Evolutionary conservation across 2,797 vertebrate genomes (phyloP).

Genomic region (Coracias cyanogaster): DNA sequence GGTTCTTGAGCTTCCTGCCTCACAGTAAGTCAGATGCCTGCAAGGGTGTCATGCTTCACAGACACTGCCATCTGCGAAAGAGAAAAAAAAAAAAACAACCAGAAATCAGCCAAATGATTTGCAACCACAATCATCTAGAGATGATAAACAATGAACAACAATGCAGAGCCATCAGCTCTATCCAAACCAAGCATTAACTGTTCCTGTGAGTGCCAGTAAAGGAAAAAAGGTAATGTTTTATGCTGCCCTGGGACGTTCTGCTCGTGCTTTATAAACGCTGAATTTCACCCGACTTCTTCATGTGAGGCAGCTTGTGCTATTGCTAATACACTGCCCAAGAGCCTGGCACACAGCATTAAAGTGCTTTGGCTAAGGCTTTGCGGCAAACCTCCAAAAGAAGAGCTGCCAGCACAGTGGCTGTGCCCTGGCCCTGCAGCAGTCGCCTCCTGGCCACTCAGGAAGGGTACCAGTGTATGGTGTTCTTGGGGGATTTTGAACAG

Average conservation of each 20-base stretch:
- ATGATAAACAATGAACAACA: slow-evolving; percentile 1
- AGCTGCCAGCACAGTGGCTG: background rate
- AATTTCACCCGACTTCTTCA: background rate
- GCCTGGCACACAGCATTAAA: background rate
- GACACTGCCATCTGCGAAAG: background rate
- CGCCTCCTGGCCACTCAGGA: accelerated
- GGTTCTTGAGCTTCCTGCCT: background rate
- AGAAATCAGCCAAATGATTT: slow-evolving; percentile 7
- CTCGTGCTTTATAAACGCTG: background rate
- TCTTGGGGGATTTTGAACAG: background rate
- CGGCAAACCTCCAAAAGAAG: background rate
- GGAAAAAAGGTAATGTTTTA: background rate
- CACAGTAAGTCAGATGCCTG: background rate
- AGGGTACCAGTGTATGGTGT: background rate
- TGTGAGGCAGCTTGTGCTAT: background rate
- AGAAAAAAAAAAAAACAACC: background rate
- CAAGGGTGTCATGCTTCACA: background rate
- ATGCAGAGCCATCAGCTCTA: background rate
- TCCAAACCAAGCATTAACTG: background rate
- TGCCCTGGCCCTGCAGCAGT: background rate
- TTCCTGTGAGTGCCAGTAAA: background rate
- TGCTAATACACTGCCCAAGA: background rate
- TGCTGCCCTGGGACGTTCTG: background rate
- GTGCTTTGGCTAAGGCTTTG: background rate
- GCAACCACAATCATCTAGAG: background rate